phyloP scores from a whole-genome alignment of 1,140 invertebrate genomes.

The Aphelenchoides fujianensis region DNA sequence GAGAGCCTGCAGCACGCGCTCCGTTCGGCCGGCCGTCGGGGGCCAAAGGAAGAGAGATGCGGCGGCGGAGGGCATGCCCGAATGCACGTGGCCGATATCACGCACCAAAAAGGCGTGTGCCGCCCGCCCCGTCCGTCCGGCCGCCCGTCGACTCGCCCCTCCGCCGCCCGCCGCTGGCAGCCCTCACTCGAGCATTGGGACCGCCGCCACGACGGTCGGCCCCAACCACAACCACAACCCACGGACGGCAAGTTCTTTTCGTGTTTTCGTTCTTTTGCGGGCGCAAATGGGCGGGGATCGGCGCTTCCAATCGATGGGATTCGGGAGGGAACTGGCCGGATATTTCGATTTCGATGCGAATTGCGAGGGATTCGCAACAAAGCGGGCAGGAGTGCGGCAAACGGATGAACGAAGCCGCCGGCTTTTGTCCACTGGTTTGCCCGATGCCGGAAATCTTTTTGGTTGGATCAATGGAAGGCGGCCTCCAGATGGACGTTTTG shows the following conservation, averaged over 20 bases:
- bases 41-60: background rate
- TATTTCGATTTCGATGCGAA: too few relatives aligned
- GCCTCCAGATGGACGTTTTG: too few relatives aligned
- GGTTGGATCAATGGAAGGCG: too few relatives aligned
- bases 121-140: background rate
- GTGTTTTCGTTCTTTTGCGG: background rate
- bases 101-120: slow-evolving; percentile 4
- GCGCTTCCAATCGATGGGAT: too few relatives aligned
- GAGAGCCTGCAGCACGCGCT: background rate
- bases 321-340: too few relatives aligned
- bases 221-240: background rate
- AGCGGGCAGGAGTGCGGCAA: too few relatives aligned
- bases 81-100: too few relatives aligned
- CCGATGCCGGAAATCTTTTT: too few relatives aligned
- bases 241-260: slow-evolving; percentile 13
- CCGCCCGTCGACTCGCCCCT: background rate
- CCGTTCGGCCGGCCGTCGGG: background rate
- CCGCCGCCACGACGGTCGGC: slow-evolving; percentile 2
- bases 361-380: too few relatives aligned
- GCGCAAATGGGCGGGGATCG: background rate
- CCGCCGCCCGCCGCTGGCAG: background rate
- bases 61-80: too few relatives aligned
- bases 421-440: too few relatives aligned
- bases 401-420: too few relatives aligned
- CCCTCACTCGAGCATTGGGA: slow-evolving; percentile 14